Percentiles rank a stretch among this genome's conserved stretches.
These are phyloP conservation scores for Cyanoliseus patagonus DNA, from an alignment of 2,113 vertebrate genomes.

Conservation along the genomic window DNA sequence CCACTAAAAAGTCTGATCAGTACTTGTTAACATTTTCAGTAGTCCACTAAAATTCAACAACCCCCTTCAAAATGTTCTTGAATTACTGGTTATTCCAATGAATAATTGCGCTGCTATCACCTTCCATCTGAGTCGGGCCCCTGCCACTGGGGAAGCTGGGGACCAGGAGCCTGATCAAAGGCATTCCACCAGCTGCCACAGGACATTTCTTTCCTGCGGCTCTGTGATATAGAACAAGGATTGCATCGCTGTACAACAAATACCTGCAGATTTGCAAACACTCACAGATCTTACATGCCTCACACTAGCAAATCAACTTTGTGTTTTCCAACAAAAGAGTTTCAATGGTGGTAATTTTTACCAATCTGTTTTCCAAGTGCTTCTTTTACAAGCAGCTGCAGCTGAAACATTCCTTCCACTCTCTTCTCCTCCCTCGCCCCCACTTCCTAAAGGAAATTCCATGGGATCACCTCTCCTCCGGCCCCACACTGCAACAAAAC, in stretches of 20 bases:
- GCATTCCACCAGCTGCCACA: background rate
- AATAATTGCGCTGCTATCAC: constrained; percentile 56
- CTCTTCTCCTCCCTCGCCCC: constrained; percentile 41
- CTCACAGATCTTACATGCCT: background rate
- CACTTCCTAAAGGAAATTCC: constrained; percentile 70
- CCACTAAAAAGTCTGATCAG: background rate
- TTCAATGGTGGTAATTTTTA: background rate
- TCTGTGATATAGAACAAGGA: background rate
- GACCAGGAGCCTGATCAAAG: background rate
- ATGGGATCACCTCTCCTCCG: constrained; percentile 50
- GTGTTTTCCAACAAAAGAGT: background rate
- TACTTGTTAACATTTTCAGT: background rate
- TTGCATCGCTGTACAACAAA: background rate
- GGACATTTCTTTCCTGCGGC: background rate
- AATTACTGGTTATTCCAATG: constrained; percentile 37
- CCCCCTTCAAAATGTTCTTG: constrained; percentile 17
- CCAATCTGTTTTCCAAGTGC: constrained; percentile 22
- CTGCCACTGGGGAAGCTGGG: background rate
- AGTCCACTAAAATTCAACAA: constrained; percentile 40
- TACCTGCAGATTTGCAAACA: background rate
- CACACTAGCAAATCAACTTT: background rate
- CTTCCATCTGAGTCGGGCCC: background rate
- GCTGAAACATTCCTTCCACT: constrained; percentile 59
- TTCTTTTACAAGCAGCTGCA: constrained; percentile 53
- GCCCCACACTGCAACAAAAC: constrained; percentile 9